These are phyloP conservation scores for Drosophila hydei DNA, from an alignment of 1,140 invertebrate species.

Conservation along the genomic window DNA sequence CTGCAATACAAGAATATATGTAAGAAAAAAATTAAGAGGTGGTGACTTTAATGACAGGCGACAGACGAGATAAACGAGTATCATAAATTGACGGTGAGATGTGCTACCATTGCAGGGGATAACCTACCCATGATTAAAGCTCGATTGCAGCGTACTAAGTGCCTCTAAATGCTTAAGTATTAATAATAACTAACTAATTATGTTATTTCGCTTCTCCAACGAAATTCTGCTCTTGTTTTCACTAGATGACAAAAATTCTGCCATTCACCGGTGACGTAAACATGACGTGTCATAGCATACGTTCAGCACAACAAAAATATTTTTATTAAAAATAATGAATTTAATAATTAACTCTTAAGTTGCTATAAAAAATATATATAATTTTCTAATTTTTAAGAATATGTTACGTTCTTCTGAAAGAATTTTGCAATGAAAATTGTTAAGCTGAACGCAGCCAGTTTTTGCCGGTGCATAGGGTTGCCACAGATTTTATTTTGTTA, in stretches of 20 bases:
- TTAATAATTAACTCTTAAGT: not conserved
- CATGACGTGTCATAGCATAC: conserved; percentile 73
- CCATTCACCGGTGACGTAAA: conserved; percentile 59
- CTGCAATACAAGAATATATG: conserved; percentile 85
- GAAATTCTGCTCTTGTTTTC: conserved; percentile 70
- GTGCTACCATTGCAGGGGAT: not conserved
- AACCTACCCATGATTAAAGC: conserved; percentile 69
- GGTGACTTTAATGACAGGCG: conserved; percentile 61
- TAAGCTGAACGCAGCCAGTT: conserved; percentile 50
- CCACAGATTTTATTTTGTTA: conserved; percentile 57
- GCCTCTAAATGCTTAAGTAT: conserved; percentile 74
- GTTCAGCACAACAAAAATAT: conserved; percentile 46
- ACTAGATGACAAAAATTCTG: conserved; percentile 67
- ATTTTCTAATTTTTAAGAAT: not conserved
- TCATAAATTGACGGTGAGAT: not conserved
- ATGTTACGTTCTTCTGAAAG: not conserved
- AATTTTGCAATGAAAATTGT: not conserved
- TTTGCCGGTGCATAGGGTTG: conserved; percentile 61
- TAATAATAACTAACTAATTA: conserved; percentile 63
- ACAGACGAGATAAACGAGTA: conserved; percentile 46
- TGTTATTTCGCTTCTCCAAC: conserved; percentile 52
- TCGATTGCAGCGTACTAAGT: conserved; percentile 54
- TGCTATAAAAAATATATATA: not conserved
- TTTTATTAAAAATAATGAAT: not conserved
- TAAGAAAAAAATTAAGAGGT: conserved; percentile 28